These are phyloP conservation scores for Spinus olivaceus DNA, from an alignment of 2,797 vertebrate genomes.

Conservation along the genomic window DNA sequence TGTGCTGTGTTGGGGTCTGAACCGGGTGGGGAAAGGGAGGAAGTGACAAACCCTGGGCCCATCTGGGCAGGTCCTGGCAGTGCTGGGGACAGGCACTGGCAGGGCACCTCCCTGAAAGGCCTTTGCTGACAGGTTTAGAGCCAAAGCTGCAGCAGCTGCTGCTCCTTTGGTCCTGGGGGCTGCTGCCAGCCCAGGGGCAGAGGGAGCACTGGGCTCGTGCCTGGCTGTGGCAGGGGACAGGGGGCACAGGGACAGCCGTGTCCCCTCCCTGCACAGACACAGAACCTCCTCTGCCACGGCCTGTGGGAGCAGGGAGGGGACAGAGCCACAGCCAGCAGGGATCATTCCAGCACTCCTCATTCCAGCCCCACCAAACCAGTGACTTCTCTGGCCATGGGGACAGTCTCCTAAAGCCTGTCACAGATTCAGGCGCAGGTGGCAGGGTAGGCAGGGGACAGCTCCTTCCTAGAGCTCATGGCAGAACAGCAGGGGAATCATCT, in stretches of 20 bases:
- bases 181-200: neutral
- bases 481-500: accelerated
- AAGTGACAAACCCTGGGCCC: accelerated
- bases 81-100: accelerated
- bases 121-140: neutral
- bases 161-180: neutral
- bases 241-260: neutral
- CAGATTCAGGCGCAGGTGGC: accelerated
- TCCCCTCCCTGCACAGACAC: neutral
- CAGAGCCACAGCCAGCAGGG: neutral
- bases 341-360: neutral
- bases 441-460: neutral
- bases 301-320: neutral
- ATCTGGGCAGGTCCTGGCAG: neutral
- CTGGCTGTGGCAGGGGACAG: neutral
- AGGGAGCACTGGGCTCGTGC: neutral
- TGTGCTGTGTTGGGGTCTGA: neutral
- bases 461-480: neutral
- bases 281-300: neutral
- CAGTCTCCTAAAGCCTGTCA: neutral
- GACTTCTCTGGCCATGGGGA: accelerated
- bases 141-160: neutral
- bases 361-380: neutral
- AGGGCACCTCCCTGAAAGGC: neutral
- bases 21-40: neutral